Percentiles rank a stretch among this genome's conserved stretches.
phyloP scores from a whole-genome alignment of 2,888 invertebrate genomes.

The Aporophyla lueneburgensis region DNA sequence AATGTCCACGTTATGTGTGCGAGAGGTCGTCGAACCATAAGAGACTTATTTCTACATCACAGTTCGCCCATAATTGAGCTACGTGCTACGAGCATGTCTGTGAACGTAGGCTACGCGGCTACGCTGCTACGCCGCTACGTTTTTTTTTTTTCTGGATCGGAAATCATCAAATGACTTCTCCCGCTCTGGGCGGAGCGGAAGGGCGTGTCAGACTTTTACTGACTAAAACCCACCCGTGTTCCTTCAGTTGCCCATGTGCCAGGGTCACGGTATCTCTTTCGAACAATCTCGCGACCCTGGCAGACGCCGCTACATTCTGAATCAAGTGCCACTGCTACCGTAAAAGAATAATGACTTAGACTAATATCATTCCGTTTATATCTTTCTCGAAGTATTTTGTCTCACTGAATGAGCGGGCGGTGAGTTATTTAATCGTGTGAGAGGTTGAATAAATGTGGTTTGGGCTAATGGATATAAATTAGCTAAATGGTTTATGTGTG shows the following conservation, averaged over 20 bases:
- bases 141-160: too few relatives aligned
- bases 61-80: conserved; percentile 36
- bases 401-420: neutral
- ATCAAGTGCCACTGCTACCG: conserved; percentile 28
- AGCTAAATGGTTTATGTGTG: conserved; percentile 1
- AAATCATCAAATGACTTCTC: too few relatives aligned
- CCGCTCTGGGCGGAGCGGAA: too few relatives aligned
- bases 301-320: conserved; percentile 32
- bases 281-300: too few relatives aligned
- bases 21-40: conserved; percentile 17
- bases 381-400: conserved; percentile 29
- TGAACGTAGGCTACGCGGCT: conserved; percentile 53
- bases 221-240: too few relatives aligned
- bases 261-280: too few relatives aligned
- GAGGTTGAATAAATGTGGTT: conserved; percentile 22
- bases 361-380: conserved; percentile 36
- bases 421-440: neutral
- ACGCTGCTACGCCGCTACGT: conserved; percentile 43
- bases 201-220: too few relatives aligned
- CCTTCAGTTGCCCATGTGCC: too few relatives aligned
- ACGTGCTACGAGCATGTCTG: conserved; percentile 30
- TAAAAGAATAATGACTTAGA: conserved; percentile 48
- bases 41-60: conserved; percentile 8
- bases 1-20: neutral
- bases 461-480: conserved; percentile 35